Base-by-base conservation (phyloP, 2,797 vertebrate genomes). In the Melanotaenia nigrans region DNA sequence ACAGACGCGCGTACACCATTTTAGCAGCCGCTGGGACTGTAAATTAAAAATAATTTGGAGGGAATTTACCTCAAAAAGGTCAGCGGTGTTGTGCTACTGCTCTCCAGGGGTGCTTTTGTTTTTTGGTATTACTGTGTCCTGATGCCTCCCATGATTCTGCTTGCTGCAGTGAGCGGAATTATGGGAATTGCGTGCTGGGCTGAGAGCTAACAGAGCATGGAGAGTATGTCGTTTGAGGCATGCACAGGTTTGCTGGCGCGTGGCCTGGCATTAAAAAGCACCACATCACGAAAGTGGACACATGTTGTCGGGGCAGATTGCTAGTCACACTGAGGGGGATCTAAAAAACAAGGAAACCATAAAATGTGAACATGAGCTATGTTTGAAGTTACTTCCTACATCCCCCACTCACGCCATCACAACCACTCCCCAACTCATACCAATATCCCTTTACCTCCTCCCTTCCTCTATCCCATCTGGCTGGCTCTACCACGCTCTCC, bases 401-500 rank as follows among this genome's bases (percentile, higher is more conserved):
- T 61, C 84, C 76, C 65, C 66, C n/a, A 47, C 84, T 75, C 78
- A 68, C 83, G 72, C 72, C 77, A 85, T 73, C 63, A 82, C 71
- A 72, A 70, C 81, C 76, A 64, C 87, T 78, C 87, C 82, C 83
- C 57, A 20, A 62, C 78, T 73, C 78, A 47, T 59, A 82, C 77
- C 77, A 68, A 63, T 82, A 74, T 80, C 82, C 61, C 67, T 65
- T 70, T 33, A 72, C 83, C 77, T 78, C 78, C 80, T 75, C 65
- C 80, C 73, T 64, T 70, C 53, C 71, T 77, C 76, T 65, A 61
- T 82, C 91, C 89, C 86, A 88, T 89, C 87, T 90, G 91, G 90
- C 89, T 88, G 88, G 86, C 80, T 91, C 77, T 70, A 85, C 76
- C 85, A 79, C 81, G 86, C 85, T 92, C 85, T 87, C 85, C 89